phyloP scores from a whole-genome alignment of 2,797 vertebrate genomes.

The Tiaroga cobitis region DNA sequence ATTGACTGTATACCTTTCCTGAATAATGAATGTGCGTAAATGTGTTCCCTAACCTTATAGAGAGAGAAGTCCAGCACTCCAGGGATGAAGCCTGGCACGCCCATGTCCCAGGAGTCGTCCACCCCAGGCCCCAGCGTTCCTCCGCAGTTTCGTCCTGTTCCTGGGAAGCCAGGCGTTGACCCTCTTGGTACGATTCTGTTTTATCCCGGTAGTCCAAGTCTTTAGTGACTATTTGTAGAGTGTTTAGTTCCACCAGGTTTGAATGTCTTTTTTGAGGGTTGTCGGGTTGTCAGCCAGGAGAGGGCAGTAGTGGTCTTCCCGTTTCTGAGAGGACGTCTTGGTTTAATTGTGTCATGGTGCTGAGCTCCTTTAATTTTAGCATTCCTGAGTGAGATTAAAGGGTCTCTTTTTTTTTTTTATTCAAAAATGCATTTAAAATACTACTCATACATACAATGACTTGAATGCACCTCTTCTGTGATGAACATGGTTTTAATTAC shows the following conservation, averaged over 20 bases:
- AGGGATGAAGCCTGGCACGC: slow-evolving; percentile 88
- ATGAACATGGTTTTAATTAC: not conserved
- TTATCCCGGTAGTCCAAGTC: not conserved
- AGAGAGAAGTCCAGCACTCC: slow-evolving; percentile 90
- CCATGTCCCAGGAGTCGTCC: slow-evolving; percentile 84
- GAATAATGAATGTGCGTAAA: slow-evolving; percentile 22
- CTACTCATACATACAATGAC: not conserved
- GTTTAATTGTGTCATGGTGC: slow-evolving; percentile 16
- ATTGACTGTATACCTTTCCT: not conserved
- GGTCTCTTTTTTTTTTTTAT: not conserved
- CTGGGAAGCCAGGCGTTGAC: slow-evolving; percentile 82
- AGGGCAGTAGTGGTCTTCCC: slow-evolving; percentile 76
- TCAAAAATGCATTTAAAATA: not conserved
- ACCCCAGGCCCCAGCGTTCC: slow-evolving; percentile 80
- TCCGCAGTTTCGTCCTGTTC: slow-evolving; percentile 82
- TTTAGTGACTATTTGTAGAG: not conserved
- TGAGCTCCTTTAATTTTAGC: slow-evolving; percentile 25
- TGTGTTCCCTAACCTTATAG: slow-evolving; percentile 64
- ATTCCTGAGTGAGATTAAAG: slow-evolving; percentile 10
- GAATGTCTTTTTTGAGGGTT: slow-evolving; percentile 41
- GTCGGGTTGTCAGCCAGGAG: slow-evolving; percentile 71
- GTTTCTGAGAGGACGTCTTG: slow-evolving; percentile 26
- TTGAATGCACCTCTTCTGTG: not conserved
- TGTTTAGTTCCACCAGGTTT: slow-evolving; percentile 9
- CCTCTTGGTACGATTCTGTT: slow-evolving; percentile 77